A percentile compares a stretch with the other conserved stretches of the same genome.
Conservation (phyloP, 2,888 invertebrate species). For the Orthonevra nobilis region DNA sequence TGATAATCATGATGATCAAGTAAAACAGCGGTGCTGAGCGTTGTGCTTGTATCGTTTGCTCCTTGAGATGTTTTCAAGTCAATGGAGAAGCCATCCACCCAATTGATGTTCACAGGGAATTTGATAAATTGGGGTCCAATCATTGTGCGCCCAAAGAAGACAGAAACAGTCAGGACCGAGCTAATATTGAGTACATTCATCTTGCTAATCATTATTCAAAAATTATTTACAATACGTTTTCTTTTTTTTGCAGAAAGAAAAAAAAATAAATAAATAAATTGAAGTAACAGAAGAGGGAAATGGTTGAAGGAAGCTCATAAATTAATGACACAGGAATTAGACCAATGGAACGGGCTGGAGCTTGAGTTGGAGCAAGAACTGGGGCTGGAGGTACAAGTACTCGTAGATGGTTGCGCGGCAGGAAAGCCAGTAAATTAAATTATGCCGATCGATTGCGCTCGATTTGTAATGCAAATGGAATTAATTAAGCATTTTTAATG, state of each 20-base stretch:
- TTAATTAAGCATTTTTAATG: slow-evolving; percentile 52
- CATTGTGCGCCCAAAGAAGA: slow-evolving; percentile 18
- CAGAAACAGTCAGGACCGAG: too few species aligned
- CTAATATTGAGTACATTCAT: slow-evolving; percentile 47
- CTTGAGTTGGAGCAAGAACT: too few species aligned
- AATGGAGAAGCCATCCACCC: slow-evolving; percentile 50
- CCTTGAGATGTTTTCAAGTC: slow-evolving; percentile 31
- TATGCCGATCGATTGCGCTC: slow-evolving; percentile 66
- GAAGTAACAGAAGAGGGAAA: background rate
- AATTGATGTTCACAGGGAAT: slow-evolving; percentile 60
- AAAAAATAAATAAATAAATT: too few species aligned
- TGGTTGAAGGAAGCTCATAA: slow-evolving; percentile 54
- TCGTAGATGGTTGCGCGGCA: slow-evolving; percentile 15
- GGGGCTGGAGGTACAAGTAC: too few species aligned
- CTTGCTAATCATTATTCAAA: slow-evolving; percentile 67
- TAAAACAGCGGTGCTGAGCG: slow-evolving; percentile 61
- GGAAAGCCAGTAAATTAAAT: slow-evolving; percentile 59
- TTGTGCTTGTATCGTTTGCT: slow-evolving; percentile 20
- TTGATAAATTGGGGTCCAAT: slow-evolving; percentile 68
- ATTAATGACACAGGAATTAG: slow-evolving; percentile 58
- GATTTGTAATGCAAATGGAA: slow-evolving; percentile 62
- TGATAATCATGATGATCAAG: slow-evolving; percentile 70
- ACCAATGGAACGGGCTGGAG: slow-evolving; percentile 11
- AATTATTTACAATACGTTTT: slow-evolving; percentile 54
- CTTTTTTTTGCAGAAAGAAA: slow-evolving; percentile 13